Conservation (phyloP, 2,888 invertebrate species). For the Rosalia funebris region DNA sequence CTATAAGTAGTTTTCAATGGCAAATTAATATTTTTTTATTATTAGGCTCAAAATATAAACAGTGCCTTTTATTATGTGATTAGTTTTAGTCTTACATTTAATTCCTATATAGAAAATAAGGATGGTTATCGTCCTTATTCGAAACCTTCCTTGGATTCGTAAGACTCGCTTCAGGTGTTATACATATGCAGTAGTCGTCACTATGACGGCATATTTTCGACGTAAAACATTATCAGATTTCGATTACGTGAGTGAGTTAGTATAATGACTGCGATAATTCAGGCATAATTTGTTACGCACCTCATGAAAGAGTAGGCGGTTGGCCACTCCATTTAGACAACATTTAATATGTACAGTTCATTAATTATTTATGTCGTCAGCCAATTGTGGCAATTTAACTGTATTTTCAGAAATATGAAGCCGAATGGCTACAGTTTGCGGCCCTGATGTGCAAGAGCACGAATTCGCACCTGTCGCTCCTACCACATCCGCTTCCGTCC, state of each 20-base stretch:
- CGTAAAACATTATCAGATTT: conserved; percentile 9
- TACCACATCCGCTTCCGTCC: conserved; percentile 61
- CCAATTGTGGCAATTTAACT: conserved; percentile 32
- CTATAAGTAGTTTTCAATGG: no score
- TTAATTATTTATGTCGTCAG: conserved; percentile 35
- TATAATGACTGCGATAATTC: background rate
- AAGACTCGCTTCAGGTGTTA: no score
- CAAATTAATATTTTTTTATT: no score
- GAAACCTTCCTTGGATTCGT: no score
- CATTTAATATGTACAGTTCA: conserved; percentile 25
- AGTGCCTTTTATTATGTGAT: no score
- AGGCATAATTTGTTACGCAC: background rate
- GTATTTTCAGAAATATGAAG: conserved; percentile 25
- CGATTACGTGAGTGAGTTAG: background rate
- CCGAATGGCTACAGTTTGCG: conserved; percentile 9
- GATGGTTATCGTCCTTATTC: no score
- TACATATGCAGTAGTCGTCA: no score
- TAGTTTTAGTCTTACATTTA: no score
- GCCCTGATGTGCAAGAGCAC: conserved; percentile 53
- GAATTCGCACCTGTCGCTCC: conserved; percentile 60
- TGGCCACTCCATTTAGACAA: conserved; percentile 3
- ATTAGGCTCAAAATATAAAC: no score
- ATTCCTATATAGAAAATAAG: no score
- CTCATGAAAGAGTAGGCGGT: conserved; percentile 6
- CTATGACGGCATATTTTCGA: background rate